A percentile compares a stretch with the other conserved stretches of the same genome.
phyloP scores from a whole-genome alignment of 1,140 invertebrate species.

The Pomacea maculata region DNA sequence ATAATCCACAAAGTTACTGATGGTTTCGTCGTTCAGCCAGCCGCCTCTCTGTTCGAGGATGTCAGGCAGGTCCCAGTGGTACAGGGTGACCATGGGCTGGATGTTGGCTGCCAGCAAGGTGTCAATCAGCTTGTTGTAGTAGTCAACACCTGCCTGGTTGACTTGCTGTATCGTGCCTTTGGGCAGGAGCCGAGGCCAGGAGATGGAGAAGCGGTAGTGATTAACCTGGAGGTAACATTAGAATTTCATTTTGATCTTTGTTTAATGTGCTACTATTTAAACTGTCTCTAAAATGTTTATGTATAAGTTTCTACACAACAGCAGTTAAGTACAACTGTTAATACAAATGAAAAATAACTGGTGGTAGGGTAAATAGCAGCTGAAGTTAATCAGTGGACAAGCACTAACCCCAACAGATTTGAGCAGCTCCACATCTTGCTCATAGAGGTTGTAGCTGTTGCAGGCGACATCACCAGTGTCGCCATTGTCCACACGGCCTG shows the following conservation, averaged over 20 bases:
- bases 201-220: constrained; percentile 57
- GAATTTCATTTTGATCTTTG: too few species aligned
- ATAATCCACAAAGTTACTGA: constrained; percentile 69
- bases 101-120: constrained; percentile 47
- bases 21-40: constrained; percentile 69
- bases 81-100: constrained; percentile 68
- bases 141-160: constrained; percentile 33
- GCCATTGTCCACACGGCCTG: constrained; percentile 68
- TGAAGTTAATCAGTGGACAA: not conserved
- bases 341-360: too few species aligned
- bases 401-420: constrained; percentile 63
- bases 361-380: too few species aligned
- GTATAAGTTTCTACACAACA: too few species aligned
- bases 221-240: constrained; percentile 39
- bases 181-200: constrained; percentile 53
- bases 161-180: constrained; percentile 27
- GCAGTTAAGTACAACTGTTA: too few species aligned
- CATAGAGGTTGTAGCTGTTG: constrained; percentile 75
- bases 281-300: too few species aligned
- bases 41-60: constrained; percentile 64
- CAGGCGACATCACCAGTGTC: constrained; percentile 72
- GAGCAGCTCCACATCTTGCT: constrained; percentile 73
- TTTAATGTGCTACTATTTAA: too few species aligned
- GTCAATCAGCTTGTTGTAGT: constrained; percentile 46
- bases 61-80: constrained; percentile 68